These are phyloP conservation scores for Threskiornis aethiopicus DNA, from an alignment of 2,797 vertebrate genomes.

Conservation along the genomic window DNA sequence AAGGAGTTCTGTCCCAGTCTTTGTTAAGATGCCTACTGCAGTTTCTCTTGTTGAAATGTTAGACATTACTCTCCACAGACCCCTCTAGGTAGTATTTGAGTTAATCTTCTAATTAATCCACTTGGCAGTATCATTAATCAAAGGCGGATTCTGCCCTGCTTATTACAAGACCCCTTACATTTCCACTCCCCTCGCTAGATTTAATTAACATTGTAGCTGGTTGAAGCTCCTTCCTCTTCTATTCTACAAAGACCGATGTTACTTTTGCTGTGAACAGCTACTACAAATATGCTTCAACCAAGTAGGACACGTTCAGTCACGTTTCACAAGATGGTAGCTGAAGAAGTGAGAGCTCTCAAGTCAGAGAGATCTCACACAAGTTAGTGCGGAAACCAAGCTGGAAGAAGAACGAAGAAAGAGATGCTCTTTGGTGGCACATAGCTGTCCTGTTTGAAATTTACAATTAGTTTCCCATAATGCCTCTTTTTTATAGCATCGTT, in stretches of 20 bases:
- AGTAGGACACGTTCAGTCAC: not conserved
- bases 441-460: not conserved
- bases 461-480: not conserved
- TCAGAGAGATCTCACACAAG: not conserved
- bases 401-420: not conserved
- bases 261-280: not conserved
- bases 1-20: not conserved
- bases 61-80: not conserved
- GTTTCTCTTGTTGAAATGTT: slow-evolving; percentile 14
- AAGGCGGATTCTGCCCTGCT: slow-evolving; percentile 25
- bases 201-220: slow-evolving; percentile 39
- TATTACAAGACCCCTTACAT: slow-evolving; percentile 13
- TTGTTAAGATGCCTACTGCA: not conserved
- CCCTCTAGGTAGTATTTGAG: slow-evolving; percentile 24
- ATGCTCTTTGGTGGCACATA: not conserved
- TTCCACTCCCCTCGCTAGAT: slow-evolving; percentile 19
- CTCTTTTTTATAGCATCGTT: slow-evolving; percentile 11
- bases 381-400: not conserved
- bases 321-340: not conserved
- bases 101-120: slow-evolving; percentile 63
- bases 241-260: not conserved
- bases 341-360: not conserved
- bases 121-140: slow-evolving; percentile 53
- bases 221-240: not conserved
- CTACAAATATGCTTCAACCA: not conserved